A percentile compares a stretch with the other conserved stretches of the same genome.
Evolutionary conservation across 2,888 invertebrate genomes (phyloP).

Genomic region (Dasysyrphus tricinctus): DNA sequence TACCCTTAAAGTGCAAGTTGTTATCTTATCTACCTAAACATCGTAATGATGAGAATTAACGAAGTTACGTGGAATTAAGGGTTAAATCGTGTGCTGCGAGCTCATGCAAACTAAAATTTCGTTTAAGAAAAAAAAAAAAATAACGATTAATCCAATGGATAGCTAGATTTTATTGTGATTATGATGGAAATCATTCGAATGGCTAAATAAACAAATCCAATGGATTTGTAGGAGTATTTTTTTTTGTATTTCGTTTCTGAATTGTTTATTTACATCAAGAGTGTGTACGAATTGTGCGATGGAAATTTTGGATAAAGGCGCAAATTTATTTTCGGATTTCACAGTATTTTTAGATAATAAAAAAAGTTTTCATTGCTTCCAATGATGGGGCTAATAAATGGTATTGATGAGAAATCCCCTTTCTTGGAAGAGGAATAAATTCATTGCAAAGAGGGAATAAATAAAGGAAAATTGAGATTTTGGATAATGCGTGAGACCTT

Average conservation of each 20-base stretch:
- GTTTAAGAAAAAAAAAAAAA: not conserved
- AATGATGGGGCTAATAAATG: slow-evolving; percentile 38
- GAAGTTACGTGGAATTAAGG: not conserved
- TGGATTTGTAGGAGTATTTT: slow-evolving; percentile 13
- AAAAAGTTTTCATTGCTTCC: slow-evolving; percentile 13
- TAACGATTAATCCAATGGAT: not conserved
- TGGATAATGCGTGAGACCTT: not conserved
- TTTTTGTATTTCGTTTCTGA: slow-evolving; percentile 4
- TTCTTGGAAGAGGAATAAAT: slow-evolving; percentile 1
- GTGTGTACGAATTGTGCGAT: slow-evolving; percentile 2
- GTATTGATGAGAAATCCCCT: slow-evolving; percentile 37
- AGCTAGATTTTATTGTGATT: not conserved
- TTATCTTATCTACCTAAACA: not conserved
- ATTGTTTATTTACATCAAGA: slow-evolving; percentile 49
- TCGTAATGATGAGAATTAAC: not conserved
- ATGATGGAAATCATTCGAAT: slow-evolving; percentile 29
- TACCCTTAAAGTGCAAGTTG: not conserved
- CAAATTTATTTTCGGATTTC: slow-evolving; percentile 39
- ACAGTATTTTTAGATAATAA: slow-evolving; percentile 46
- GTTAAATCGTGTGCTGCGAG: not conserved
- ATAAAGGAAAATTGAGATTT: slow-evolving; percentile 2
- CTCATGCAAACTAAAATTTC: not conserved
- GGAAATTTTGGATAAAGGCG: not conserved
- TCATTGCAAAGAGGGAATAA: not conserved
- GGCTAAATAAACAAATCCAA: slow-evolving; percentile 16